These are phyloP conservation scores for Scylla paramamosain DNA, from an alignment of 1,140 invertebrate species.

Conservation along the genomic window DNA sequence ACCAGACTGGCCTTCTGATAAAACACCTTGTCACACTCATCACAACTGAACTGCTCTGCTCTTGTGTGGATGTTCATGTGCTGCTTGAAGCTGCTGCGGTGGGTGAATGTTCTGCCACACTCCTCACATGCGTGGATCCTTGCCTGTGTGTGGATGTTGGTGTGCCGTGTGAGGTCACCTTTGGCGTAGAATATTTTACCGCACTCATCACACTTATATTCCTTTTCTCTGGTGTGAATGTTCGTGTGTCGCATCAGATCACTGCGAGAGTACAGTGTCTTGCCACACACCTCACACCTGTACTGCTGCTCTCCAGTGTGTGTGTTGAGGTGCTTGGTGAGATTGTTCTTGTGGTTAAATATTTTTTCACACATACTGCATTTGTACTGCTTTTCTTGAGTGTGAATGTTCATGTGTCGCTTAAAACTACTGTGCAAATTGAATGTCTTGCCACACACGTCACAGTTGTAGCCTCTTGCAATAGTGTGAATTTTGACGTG, in stretches of 20 bases:
- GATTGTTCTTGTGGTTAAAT: neutral
- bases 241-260: constrained; percentile 36
- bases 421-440: constrained; percentile 79
- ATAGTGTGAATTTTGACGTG: neutral
- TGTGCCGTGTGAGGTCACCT: neutral
- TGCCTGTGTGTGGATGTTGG: constrained; percentile 34
- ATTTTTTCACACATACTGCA: constrained; percentile 25
- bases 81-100: constrained; percentile 77
- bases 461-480: constrained; percentile 76
- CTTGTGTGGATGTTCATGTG: constrained; percentile 73
- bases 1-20: neutral
- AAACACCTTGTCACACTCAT: constrained; percentile 77
- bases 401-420: constrained; percentile 46
- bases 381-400: constrained; percentile 29
- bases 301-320: constrained; percentile 37
- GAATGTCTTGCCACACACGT: constrained; percentile 80
- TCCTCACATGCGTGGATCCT: neutral
- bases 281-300: neutral
- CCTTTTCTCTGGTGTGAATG: constrained; percentile 27
- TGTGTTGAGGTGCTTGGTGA: constrained; percentile 28
- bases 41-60: neutral
- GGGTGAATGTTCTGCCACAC: constrained; percentile 69
- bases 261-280: constrained; percentile 82
- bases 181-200: neutral
- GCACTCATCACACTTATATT: constrained; percentile 26